phyloP scores from a whole-genome alignment of 2,888 invertebrate genomes.

The Chymomyza fuscimana region DNA sequence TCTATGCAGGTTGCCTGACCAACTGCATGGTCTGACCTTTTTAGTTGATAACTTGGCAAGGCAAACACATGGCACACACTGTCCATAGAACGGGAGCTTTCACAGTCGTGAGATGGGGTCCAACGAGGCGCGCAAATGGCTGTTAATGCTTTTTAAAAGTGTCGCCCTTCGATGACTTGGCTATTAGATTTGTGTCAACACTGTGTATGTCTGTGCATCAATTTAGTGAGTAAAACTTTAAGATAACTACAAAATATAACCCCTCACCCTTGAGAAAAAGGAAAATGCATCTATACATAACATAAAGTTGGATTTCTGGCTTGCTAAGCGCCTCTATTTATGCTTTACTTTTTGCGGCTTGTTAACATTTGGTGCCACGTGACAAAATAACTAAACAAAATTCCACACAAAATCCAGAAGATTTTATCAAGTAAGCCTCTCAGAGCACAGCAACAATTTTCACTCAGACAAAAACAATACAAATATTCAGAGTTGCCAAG shows the following conservation, averaged over 20 bases:
- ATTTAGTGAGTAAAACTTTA: no score
- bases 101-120: no score
- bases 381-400: slow-evolving; percentile 54
- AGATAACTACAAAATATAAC: no score
- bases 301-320: no score
- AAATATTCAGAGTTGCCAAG: slow-evolving; percentile 34
- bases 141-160: slow-evolving; percentile 1
- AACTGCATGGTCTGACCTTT: background rate
- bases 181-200: background rate
- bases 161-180: background rate
- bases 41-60: background rate
- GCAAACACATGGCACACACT: slow-evolving; percentile 5
- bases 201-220: no score
- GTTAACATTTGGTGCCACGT: slow-evolving; percentile 67
- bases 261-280: no score
- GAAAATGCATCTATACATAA: no score
- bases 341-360: slow-evolving; percentile 37
- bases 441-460: background rate
- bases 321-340: background rate
- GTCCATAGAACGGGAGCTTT: background rate
- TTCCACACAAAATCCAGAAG: slow-evolving; percentile 15
- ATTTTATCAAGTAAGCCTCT: background rate
- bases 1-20: background rate
- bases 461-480: background rate
- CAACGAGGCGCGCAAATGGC: slow-evolving; percentile 12